Percentiles rank a stretch among this genome's conserved stretches.
These are phyloP conservation scores for Propithecus deckenii DNA, from an alignment of 2,797 vertebrate genomes.

Conservation along the genomic window DNA sequence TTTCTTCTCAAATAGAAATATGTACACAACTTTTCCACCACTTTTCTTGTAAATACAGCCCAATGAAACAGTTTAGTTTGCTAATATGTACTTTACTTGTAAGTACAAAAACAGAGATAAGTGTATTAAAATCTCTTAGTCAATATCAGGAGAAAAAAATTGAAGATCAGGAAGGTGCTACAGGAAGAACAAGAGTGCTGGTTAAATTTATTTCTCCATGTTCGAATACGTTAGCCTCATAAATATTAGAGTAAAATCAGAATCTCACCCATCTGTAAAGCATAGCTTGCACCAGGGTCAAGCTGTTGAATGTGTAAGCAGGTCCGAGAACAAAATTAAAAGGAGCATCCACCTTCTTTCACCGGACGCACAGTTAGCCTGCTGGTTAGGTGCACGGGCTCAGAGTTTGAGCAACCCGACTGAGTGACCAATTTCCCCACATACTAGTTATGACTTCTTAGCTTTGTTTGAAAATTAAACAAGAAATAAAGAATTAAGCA, in stretches of 20 bases:
- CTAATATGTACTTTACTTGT: background rate
- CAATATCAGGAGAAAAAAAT: background rate
- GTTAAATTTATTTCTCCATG: background rate
- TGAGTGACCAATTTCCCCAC: background rate
- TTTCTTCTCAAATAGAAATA: constrained; percentile 4
- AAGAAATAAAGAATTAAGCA: background rate
- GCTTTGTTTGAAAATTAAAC: background rate
- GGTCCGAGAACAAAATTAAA: background rate
- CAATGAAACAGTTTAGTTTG: background rate
- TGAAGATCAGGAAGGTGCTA: background rate
- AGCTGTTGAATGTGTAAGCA: background rate
- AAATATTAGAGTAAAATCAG: background rate
- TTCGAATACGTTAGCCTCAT: background rate
- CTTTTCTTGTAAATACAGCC: background rate
- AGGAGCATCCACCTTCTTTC: background rate
- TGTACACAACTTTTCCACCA: background rate
- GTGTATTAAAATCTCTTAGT: background rate
- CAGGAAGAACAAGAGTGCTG: background rate
- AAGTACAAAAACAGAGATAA: background rate
- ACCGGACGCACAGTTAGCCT: background rate
- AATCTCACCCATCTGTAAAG: background rate
- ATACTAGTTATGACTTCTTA: background rate
- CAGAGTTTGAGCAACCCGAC: background rate
- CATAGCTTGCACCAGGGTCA: background rate
- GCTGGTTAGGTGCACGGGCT: background rate